Conservation (phyloP, 2,113 vertebrate species). For the Irena cyanogastra region DNA sequence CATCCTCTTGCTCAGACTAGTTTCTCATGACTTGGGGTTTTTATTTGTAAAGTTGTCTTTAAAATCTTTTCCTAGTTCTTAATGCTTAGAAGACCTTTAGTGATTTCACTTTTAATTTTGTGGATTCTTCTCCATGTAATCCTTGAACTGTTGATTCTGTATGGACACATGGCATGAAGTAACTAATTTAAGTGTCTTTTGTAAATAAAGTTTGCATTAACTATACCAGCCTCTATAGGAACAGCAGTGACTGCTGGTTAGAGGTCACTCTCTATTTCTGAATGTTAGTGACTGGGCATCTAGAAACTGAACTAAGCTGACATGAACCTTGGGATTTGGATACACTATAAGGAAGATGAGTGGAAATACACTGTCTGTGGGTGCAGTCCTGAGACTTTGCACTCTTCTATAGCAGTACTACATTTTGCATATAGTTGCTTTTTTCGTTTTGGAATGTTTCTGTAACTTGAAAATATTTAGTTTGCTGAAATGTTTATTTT, state of each 20-base stretch:
- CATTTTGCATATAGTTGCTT: background rate
- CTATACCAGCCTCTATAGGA: conserved; percentile 62
- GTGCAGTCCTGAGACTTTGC: background rate
- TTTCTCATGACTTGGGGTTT: conserved; percentile 66
- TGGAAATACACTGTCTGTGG: background rate
- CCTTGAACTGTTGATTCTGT: conserved; percentile 81
- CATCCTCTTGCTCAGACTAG: conserved; percentile 68
- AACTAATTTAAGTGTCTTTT: conserved; percentile 85
- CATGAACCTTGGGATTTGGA: background rate
- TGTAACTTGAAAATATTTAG: background rate
- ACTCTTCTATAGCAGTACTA: background rate
- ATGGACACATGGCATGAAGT: conserved; percentile 92
- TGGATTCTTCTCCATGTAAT: conserved; percentile 75
- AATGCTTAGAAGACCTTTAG: conserved; percentile 71
- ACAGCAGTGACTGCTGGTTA: conserved; percentile 45
- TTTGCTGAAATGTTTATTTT: conserved; percentile 7
- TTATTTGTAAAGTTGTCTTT: conserved; percentile 75
- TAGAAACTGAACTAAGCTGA: background rate
- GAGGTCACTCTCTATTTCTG: conserved; percentile 18
- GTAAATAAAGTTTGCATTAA: conserved; percentile 98
- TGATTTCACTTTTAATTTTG: conserved; percentile 74
- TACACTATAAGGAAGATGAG: background rate
- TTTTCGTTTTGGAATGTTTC: background rate
- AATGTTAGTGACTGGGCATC: conserved; percentile 22
- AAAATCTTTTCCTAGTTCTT: conserved; percentile 73